Evolutionary conservation across 2,888 invertebrate genomes (phyloP).

Genomic region (Acleris emargana): DNA sequence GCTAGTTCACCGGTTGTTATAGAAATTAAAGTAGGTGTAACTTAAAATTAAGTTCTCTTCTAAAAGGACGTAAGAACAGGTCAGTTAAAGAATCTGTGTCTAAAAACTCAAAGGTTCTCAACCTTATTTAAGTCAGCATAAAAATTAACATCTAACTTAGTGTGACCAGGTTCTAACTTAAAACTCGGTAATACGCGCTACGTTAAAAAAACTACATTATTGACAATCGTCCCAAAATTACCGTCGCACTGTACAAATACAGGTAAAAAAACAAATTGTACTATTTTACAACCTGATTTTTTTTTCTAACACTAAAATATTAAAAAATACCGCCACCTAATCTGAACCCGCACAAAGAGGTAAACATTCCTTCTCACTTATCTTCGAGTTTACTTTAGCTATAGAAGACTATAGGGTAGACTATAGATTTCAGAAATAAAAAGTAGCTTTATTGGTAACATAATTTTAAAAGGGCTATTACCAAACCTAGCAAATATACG

Average conservation of each 20-base stretch:
- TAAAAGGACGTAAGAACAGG: too few species aligned
- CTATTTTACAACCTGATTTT: not conserved
- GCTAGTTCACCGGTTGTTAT: too few species aligned
- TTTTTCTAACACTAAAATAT: not conserved
- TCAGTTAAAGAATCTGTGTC: too few species aligned
- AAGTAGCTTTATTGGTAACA: too few species aligned
- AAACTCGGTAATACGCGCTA: not conserved
- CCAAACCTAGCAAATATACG: too few species aligned
- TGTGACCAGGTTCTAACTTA: too few species aligned
- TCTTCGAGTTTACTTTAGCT: not conserved
- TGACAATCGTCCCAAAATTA: not conserved
- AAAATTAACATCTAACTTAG: too few species aligned
- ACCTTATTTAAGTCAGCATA: too few species aligned
- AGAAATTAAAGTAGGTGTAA: too few species aligned
- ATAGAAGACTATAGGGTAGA: not conserved
- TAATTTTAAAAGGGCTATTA: too few species aligned
- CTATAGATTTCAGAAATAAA: not conserved
- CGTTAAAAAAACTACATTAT: not conserved
- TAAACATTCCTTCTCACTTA: slow-evolving; percentile 10
- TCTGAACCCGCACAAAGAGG: slow-evolving; percentile 7
- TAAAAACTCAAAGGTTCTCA: too few species aligned
- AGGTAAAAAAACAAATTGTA: slow-evolving; percentile 3
- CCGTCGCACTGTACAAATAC: not conserved
- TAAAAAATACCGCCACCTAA: slow-evolving; percentile 8
- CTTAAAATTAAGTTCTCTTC: too few species aligned